Conservation (phyloP, 2,888 invertebrate genomes). For the Perithous albicinctus region DNA sequence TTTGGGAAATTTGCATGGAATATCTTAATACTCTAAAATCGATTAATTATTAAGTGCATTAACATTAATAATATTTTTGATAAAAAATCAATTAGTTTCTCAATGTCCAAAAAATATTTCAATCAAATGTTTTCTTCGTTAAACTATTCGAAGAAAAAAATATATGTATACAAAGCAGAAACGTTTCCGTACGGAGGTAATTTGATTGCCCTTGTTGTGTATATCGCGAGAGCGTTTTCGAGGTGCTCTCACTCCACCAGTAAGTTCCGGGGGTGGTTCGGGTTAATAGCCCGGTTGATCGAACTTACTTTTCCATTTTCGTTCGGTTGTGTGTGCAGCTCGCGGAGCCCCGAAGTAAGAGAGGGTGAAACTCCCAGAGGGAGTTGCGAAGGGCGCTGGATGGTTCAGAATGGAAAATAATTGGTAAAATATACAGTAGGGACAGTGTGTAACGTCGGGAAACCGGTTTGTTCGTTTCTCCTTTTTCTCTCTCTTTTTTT, state of each 20-base stretch:
- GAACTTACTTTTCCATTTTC: conserved; percentile 67
- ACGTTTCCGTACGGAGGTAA: conserved; percentile 15
- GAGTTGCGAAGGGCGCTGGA: conserved; percentile 47
- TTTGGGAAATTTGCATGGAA: not conserved
- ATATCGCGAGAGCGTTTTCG: conserved; percentile 18
- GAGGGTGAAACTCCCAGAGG: conserved; percentile 26
- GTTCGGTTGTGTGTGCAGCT: conserved; percentile 36
- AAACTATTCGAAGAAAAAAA: not conserved
- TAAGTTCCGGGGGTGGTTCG: conserved; percentile 47
- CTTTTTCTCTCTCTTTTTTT: not conserved
- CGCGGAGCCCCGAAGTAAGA: not conserved
- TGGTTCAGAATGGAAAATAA: conserved; percentile 62
- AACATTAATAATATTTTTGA: not conserved
- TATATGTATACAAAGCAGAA: not conserved
- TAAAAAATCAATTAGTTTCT: not conserved
- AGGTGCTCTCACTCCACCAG: conserved; percentile 30
- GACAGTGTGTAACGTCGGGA: conserved; percentile 45
- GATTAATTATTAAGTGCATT: not conserved
- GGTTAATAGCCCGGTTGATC: conserved; percentile 67
- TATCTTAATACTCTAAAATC: not conserved
- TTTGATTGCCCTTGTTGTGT: conserved; percentile 48
- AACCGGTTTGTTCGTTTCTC: conserved; percentile 5
- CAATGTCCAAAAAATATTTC: not conserved
- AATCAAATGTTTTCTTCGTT: not conserved
- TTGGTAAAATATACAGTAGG: conserved; percentile 65